phyloP scores from a whole-genome alignment of 1,140 invertebrate genomes.

The Dendroctonus ponderosae region DNA sequence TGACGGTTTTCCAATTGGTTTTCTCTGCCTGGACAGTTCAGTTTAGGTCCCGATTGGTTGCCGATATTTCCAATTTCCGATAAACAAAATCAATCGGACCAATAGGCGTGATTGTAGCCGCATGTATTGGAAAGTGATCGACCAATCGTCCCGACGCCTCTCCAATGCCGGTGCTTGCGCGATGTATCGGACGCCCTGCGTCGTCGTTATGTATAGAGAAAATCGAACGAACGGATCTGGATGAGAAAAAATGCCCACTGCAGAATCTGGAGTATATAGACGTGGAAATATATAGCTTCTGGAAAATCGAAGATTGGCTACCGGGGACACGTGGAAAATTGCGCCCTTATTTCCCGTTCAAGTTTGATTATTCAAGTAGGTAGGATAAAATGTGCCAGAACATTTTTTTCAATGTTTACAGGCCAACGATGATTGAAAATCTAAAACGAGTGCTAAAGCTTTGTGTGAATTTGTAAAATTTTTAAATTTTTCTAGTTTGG shows the following conservation, averaged over 20 bases:
- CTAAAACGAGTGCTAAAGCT: too few species aligned
- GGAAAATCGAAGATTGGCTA: constrained; percentile 24
- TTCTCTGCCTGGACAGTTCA: not conserved
- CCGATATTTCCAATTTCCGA: constrained; percentile 23
- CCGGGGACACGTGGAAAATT: constrained; percentile 10
- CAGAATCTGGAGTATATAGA: constrained; percentile 33
- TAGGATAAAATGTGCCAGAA: too few species aligned
- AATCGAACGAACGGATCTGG: constrained; percentile 31
- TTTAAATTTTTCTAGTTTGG: too few species aligned
- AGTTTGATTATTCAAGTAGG: too few species aligned
- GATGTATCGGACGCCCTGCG: constrained; percentile 33
- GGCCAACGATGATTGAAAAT: too few species aligned
- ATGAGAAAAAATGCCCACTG: constrained; percentile 29
- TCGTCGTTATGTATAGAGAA: constrained; percentile 33
- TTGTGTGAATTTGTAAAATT: too few species aligned
- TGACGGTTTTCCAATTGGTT: too few species aligned
- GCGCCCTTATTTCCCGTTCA: too few species aligned
- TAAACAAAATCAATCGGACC: constrained; percentile 35
- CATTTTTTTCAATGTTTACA: too few species aligned
- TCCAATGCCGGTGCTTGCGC: constrained; percentile 27
- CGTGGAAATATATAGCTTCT: constrained; percentile 20
- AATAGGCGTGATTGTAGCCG: constrained; percentile 32
- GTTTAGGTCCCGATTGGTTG: constrained; percentile 12
- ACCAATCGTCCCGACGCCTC: constrained; percentile 30
- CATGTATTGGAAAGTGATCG: constrained; percentile 33